Base-by-base conservation (phyloP, 92 coral and sea anemone species). In the Zoanthus sociatus region DNA sequence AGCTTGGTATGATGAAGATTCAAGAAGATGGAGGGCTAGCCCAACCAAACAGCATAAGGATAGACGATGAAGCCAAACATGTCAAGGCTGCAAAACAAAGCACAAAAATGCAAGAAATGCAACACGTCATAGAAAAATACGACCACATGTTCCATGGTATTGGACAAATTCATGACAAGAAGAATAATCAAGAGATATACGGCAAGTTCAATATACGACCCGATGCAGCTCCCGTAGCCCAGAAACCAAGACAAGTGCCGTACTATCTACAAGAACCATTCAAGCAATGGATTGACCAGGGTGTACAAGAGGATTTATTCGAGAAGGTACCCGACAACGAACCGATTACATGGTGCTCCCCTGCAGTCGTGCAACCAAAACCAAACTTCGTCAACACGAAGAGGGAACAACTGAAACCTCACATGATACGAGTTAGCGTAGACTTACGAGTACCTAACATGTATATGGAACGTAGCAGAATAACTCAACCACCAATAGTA, bases 181-280 rank as follows among this genome's bases (percentile, higher is more conserved):
- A 81, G 32, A 48, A 61, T 44, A 30, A 82, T 50, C 84, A 47
- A 26, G 26, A 26, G 26, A 26, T 26, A 26, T 26, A 26, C 0
- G 26, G 26, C 26, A 26, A 26, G 26, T 88, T 91, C 90, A 84
- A 91, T 42, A 91, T 91, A 61, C 50, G 86, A 78, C 84, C 92
- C 6, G 88, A 63, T 55, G 92, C 92, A 53, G 75, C 83, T n/a
- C 95, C 87, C 17, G 76, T 84, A 2, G 79, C 91, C 6, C 91
- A 92, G 82, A 89, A 87, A 82, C 94, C 92, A 50, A 78, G 94
- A 7, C 79, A 66, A 21, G 91, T 92, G 56, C 91, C 90, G 8
- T 83, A 89, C 88, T 84, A 88, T 64, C 89, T 84, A 30, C 94
- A 26, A 26, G 26, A 26, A 26, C 26, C 26, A 26, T 26, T 26